These are phyloP conservation scores for Taxidea taxus DNA, from an alignment of 2,113 vertebrate species.

Conservation along the genomic window DNA sequence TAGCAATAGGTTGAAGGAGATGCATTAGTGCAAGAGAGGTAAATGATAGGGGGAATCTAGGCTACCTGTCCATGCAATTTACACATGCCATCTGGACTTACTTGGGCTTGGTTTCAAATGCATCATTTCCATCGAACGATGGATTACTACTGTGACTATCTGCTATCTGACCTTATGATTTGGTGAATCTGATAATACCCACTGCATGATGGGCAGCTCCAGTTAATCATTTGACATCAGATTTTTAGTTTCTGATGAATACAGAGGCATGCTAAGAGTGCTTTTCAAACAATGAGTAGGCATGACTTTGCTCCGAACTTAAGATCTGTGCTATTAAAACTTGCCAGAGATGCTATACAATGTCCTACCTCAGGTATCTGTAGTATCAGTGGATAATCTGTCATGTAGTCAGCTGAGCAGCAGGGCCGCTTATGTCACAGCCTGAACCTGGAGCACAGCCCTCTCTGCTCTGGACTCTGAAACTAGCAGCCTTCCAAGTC, in stretches of 20 bases:
- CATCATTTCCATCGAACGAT: background rate
- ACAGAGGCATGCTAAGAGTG: background rate
- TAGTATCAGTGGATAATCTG: background rate
- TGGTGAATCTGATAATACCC: background rate
- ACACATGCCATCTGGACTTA: background rate
- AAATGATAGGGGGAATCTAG: background rate
- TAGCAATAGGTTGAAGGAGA: background rate
- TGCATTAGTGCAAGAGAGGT: background rate
- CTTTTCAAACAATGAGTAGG: background rate
- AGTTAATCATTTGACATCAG: background rate
- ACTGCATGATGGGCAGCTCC: background rate
- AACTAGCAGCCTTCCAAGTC: background rate
- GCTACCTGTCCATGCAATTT: background rate
- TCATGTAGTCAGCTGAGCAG: background rate
- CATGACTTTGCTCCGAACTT: background rate
- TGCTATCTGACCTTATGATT: background rate
- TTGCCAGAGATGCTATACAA: background rate
- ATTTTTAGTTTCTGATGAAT: background rate
- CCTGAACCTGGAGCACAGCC: background rate
- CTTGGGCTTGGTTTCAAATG: background rate
- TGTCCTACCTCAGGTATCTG: background rate
- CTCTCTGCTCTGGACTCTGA: background rate
- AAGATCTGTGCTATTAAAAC: background rate
- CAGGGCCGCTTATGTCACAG: background rate
- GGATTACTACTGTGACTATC: background rate